Percentiles rank a stretch among this genome's conserved stretches.
Conservation (phyloP, 35 echinoderm and acorn worm genomes). For the Amphiura filiformis region DNA sequence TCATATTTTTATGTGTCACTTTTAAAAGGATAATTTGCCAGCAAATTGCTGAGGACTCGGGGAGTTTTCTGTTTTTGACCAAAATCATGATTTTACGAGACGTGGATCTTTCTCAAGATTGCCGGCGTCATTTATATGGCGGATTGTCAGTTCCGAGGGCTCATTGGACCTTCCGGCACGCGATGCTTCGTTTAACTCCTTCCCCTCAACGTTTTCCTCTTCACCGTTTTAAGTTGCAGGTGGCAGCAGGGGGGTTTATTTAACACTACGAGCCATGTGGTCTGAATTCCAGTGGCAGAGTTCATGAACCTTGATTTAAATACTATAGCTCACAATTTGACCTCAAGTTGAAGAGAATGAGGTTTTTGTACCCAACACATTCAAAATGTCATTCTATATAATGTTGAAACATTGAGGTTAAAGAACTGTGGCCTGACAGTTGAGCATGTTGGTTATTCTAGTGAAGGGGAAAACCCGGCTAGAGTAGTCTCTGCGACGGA, state of each 20-base stretch:
- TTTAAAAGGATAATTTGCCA: no score
- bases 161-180: slow-evolving; percentile 12
- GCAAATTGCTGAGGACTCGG: no score
- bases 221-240: background rate
- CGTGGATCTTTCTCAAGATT: no score
- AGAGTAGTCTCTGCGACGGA: background rate
- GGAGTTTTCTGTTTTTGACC: no score
- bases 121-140: background rate
- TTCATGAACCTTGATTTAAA: background rate
- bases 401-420: no score
- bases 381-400: background rate
- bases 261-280: background rate
- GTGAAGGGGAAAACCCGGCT: background rate
- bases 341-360: no score
- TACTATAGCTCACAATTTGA: background rate
- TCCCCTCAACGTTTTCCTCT: background rate
- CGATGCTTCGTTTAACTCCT: background rate
- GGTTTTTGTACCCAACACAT: no score
- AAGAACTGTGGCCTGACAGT: no score
- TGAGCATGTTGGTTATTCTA: background rate
- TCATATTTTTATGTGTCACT: no score
- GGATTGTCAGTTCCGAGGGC: background rate
- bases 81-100: no score
- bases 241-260: background rate
- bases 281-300: background rate